These are phyloP conservation scores for Epinephelus fuscoguttatus DNA, from an alignment of 2,113 vertebrate genomes.

Conservation along the genomic window DNA sequence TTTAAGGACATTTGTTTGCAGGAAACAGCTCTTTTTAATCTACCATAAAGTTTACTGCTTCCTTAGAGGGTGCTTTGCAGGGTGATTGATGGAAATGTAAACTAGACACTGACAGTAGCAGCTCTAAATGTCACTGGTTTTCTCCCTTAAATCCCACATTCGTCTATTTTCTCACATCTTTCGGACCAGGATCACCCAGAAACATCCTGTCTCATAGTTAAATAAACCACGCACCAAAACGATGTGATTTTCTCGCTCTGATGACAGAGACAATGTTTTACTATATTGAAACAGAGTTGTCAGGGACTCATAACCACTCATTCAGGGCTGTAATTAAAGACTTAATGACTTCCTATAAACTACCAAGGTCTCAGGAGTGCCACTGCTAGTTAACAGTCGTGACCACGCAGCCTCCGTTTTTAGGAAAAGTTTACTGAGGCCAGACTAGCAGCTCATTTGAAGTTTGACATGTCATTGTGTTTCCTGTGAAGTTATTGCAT, in stretches of 20 bases:
- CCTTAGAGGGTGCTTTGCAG: background rate
- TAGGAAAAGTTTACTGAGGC: conserved; percentile 32
- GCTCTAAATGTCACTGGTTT: background rate
- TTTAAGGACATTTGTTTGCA: background rate
- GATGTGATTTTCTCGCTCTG: conserved; percentile 39
- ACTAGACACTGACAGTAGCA: background rate
- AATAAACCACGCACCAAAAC: conserved; percentile 23
- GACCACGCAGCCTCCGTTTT: conserved; percentile 40
- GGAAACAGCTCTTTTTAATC: background rate
- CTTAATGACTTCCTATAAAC: conserved; percentile 62
- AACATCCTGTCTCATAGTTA: conserved; percentile 5
- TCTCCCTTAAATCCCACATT: background rate
- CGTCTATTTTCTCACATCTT: conserved; percentile 40
- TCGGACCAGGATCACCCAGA: conserved; percentile 1
- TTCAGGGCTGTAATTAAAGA: conserved; percentile 60
- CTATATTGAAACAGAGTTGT: conserved; percentile 2
- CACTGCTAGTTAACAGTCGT: conserved; percentile 33
- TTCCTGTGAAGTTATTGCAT: conserved; percentile 58
- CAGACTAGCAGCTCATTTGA: background rate
- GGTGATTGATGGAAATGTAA: conserved; percentile 5
- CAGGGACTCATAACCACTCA: conserved; percentile 12
- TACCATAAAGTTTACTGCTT: background rate
- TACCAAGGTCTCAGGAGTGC: conserved; percentile 22
- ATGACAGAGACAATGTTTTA: conserved; percentile 65
- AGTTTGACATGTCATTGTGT: conserved; percentile 66